These are phyloP conservation scores for Pangasianodon hypophthalmus DNA, from an alignment of 2,113 vertebrate species.

Conservation along the genomic window DNA sequence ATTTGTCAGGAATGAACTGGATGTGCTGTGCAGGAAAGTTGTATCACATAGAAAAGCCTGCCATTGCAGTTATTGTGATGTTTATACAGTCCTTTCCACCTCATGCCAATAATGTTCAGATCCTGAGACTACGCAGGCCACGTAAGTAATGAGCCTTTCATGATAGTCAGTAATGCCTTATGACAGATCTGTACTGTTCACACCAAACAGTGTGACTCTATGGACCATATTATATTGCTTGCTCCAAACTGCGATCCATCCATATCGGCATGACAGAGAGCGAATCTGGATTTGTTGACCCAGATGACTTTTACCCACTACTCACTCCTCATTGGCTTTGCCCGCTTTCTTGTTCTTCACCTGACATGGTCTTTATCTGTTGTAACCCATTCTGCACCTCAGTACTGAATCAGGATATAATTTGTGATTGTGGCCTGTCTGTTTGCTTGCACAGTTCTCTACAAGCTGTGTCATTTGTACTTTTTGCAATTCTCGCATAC, in stretches of 20 bases:
- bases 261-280: neutral
- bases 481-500: slow-evolving; percentile 5
- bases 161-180: neutral
- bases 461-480: neutral
- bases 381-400: neutral
- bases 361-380: neutral
- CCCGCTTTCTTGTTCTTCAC: neutral
- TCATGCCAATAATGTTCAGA: neutral
- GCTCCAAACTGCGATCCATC: neutral
- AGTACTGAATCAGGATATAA: neutral
- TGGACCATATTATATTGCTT: neutral
- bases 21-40: neutral
- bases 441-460: neutral
- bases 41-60: neutral
- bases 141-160: neutral
- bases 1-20: neutral
- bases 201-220: neutral
- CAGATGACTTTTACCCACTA: neutral
- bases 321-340: neutral
- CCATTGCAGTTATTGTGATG: neutral
- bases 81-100: neutral
- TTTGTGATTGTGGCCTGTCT: neutral
- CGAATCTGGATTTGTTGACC: neutral
- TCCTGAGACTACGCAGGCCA: neutral
- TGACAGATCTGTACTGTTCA: neutral